Percentiles rank a stretch among this genome's conserved stretches.
Conservation (phyloP, 2,113 vertebrate species). For the Petrocephalus zakoni region DNA sequence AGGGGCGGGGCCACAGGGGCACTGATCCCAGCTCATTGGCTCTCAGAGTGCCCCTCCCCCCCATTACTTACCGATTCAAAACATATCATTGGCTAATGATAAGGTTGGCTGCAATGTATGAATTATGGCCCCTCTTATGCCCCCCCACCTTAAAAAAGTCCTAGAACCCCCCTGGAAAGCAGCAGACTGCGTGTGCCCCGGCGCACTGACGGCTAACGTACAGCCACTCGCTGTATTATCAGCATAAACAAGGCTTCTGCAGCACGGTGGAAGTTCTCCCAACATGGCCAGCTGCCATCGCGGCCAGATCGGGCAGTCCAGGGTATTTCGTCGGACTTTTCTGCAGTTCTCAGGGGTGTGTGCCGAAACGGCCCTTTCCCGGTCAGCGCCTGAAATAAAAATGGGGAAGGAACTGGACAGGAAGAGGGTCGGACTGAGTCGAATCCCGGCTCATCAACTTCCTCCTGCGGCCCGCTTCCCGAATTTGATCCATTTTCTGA, state of each 20-base stretch:
- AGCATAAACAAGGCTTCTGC: neutral
- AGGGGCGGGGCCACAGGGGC: neutral
- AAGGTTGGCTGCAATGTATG: neutral
- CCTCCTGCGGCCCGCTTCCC: conserved; percentile 17
- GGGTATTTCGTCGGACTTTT: neutral
- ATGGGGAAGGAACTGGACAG: conserved; percentile 30
- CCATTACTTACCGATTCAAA: neutral
- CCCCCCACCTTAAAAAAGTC: neutral
- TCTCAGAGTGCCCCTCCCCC: neutral
- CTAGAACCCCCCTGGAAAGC: neutral
- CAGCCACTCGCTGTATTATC: neutral
- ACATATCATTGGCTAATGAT: neutral
- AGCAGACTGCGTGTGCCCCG: neutral
- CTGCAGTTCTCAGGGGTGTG: neutral
- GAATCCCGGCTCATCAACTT: conserved; percentile 20
- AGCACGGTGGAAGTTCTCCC: neutral
- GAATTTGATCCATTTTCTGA: neutral
- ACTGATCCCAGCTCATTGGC: neutral
- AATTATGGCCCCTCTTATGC: neutral
- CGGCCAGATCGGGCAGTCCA: neutral
- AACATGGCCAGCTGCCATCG: conserved; percentile 21
- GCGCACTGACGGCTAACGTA: neutral
- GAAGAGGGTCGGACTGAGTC: conserved; percentile 21
- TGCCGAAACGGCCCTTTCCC: neutral
- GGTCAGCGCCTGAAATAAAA: conserved; percentile 20